Base-by-base conservation (phyloP, 2,888 invertebrate species). In the Meta bourneti region DNA sequence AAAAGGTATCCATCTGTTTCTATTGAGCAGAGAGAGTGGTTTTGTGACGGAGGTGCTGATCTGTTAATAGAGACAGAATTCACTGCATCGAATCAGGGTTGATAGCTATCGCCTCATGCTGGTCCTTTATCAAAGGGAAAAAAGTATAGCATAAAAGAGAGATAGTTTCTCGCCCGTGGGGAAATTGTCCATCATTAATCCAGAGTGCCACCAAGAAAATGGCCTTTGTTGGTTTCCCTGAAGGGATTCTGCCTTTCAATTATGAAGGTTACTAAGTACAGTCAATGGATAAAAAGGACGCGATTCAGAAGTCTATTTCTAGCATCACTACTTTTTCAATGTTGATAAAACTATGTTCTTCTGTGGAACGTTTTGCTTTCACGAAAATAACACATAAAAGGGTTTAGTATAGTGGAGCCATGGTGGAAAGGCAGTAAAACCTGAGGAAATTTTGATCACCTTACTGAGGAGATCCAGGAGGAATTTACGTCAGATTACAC, bases 161-260 rank as follows among this genome's bases (percentile, higher is more conserved):
- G 9, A 0, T 4, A 34, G 34, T 34, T 34, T 34, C 34, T 34
- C 4, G 34, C 11, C 70, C 69, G 20, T 81, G 11, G 81, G 81
- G 81, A 81, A 49, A 81, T n/a, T 48, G 70, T 71, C 48, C 81
- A 19, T 71, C 81, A 81, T 81, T 81, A 81, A 81, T 81, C 81
- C 81, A 70, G 34, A 81, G 69, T 70, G 81, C 19, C 61, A 61
- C 61, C 61, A 9, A 61, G 61, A 5, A 61, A 61, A 61, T 61
- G 61, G 61, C 16, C 61, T 61, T 61, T 61, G 61, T 9, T 7
- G 61, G 61, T 9, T 61, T 61, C 61, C 11, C 16, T 16, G 11
- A 16, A 61, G 61, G 61, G 61, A 61, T 61, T 61, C 8, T 16
- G 61, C 13, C 61, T 61, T 61, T 61, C 34, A 34, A 34, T 34